Evolutionary conservation across 2,888 invertebrate species (phyloP).

Genomic region (Phalera bucephala): DNA sequence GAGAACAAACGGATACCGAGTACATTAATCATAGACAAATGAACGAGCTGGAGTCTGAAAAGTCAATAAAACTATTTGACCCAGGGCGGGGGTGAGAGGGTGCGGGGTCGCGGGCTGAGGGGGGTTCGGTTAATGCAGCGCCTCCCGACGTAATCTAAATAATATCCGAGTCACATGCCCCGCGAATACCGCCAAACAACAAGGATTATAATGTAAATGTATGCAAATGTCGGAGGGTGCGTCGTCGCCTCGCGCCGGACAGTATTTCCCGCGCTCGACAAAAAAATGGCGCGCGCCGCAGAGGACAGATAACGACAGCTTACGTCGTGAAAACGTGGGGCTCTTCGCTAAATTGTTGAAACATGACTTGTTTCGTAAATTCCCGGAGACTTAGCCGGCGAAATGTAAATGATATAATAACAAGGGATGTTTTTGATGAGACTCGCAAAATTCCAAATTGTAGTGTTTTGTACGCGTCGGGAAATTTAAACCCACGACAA

Average conservation of each 20-base stretch:
- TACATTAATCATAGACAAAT: slow-evolving; percentile 31
- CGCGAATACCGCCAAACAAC: slow-evolving; percentile 46
- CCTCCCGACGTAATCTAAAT: slow-evolving; percentile 34
- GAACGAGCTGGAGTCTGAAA: slow-evolving; percentile 17
- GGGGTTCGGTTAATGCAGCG: slow-evolving; percentile 16
- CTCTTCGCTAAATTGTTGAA: slow-evolving; percentile 58
- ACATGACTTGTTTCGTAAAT: slow-evolving; percentile 62
- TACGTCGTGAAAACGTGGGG: slow-evolving; percentile 61
- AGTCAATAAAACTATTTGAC: slow-evolving; percentile 45
- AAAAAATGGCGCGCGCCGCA: slow-evolving; percentile 42
- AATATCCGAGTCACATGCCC: slow-evolving; percentile 39
- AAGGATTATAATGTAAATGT: slow-evolving; percentile 73
- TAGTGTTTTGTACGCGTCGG: slow-evolving; percentile 6
- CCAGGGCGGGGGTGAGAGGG: slow-evolving; percentile 11
- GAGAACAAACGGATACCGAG: slow-evolving; percentile 6
- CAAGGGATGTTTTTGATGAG: slow-evolving; percentile 35
- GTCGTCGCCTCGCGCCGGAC: slow-evolving; percentile 16
- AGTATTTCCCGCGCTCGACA: slow-evolving; percentile 39
- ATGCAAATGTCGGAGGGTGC: slow-evolving; percentile 61
- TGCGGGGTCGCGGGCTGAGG: neutral
- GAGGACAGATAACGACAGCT: slow-evolving; percentile 59
- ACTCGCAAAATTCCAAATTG: slow-evolving; percentile 16
- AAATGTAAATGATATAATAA: slow-evolving; percentile 50
- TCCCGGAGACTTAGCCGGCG: slow-evolving; percentile 23
- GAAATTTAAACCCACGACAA: slow-evolving; percentile 10